A percentile compares a stretch with the other conserved stretches of the same genome.
These are phyloP conservation scores for Aleadryas rufinucha DNA, from an alignment of 2,113 vertebrate genomes.

Conservation along the genomic window DNA sequence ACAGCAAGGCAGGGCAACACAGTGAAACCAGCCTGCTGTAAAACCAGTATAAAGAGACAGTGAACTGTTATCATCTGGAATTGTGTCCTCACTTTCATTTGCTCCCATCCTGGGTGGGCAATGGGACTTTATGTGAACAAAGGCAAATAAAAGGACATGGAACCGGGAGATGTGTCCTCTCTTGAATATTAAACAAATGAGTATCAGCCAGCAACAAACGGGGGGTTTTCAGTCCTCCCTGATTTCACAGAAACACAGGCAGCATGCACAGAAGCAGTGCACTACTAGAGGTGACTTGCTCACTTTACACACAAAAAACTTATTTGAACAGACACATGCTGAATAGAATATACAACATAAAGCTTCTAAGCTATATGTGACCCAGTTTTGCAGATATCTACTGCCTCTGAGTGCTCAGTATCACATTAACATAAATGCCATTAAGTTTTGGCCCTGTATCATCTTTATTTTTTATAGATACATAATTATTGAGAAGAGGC, in stretches of 20 bases:
- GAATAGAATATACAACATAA: neutral
- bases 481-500: slow-evolving; percentile 58
- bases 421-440: slow-evolving; percentile 44
- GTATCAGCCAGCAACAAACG: neutral
- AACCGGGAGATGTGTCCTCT: neutral
- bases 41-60: neutral
- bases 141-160: neutral
- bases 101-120: neutral
- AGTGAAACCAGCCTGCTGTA: neutral
- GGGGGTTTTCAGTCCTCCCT: neutral
- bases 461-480: slow-evolving; percentile 62
- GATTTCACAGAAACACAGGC: neutral
- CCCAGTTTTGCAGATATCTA: neutral
- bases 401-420: neutral
- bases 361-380: neutral
- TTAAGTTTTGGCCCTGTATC: slow-evolving; percentile 41
- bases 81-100: neutral
- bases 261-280: neutral
- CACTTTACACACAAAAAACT: neutral
- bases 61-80: neutral
- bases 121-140: neutral
- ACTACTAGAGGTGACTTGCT: neutral
- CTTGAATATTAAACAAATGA: neutral
- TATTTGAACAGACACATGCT: neutral
- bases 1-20: neutral